These are phyloP conservation scores for Sipunculus nudus DNA, from an alignment of 2,888 invertebrate species.

Conservation along the genomic window DNA sequence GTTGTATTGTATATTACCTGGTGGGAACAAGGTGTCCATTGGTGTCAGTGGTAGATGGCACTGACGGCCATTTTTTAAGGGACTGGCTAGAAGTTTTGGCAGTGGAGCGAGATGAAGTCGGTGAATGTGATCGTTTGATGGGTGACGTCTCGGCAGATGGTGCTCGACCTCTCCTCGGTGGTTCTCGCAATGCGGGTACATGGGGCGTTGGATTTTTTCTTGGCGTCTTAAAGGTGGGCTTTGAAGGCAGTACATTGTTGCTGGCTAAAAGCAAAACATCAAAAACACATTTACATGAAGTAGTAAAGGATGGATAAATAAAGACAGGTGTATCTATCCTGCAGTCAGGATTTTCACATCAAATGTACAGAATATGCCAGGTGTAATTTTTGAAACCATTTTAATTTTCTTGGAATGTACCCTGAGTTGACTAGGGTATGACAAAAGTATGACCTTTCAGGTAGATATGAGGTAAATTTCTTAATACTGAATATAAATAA, in stretches of 20 bases:
- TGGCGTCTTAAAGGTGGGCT: conserved; percentile 39
- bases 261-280: conserved; percentile 31
- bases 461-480: too few species aligned
- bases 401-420: too few species aligned
- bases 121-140: background rate
- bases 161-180: background rate
- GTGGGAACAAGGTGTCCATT: too few species aligned
- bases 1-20: too few species aligned
- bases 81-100: conserved; percentile 18
- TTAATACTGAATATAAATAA: too few species aligned
- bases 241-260: conserved; percentile 55
- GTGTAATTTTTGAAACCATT: too few species aligned
- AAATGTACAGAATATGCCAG: too few species aligned
- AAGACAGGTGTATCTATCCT: too few species aligned
- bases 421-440: too few species aligned
- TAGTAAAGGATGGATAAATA: background rate
- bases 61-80: conserved; percentile 58
- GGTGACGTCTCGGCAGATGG: background rate
- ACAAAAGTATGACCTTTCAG: too few species aligned
- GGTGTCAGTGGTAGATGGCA: conserved; percentile 12
- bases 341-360: too few species aligned
- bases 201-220: too few species aligned
- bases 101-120: conserved; percentile 7
- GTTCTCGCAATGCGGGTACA: conserved; percentile 11
- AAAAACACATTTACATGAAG: background rate